phyloP scores from a whole-genome alignment of 2,888 invertebrate species.

The Melangyna quadrimaculata region DNA sequence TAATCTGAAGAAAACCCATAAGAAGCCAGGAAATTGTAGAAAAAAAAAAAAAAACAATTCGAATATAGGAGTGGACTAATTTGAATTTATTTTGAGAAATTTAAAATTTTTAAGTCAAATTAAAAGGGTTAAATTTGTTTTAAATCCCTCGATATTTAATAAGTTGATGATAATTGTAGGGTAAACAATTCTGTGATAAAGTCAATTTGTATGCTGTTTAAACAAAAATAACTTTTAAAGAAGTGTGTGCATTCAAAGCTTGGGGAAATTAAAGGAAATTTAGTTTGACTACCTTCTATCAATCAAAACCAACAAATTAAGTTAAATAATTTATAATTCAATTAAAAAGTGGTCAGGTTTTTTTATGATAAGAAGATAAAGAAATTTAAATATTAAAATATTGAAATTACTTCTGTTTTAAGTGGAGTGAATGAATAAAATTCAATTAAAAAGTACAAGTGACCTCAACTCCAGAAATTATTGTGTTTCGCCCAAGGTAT shows the following conservation, averaged over 20 bases:
- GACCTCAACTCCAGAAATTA: no score
- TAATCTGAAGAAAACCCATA: not conserved
- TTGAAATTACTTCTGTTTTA: no score
- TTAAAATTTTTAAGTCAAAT: not conserved
- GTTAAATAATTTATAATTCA: no score
- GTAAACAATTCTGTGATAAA: not conserved
- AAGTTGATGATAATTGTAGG: not conserved
- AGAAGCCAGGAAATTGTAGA: not conserved
- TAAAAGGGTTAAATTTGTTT: not conserved
- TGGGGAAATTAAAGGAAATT: not conserved
- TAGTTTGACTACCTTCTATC: no score
- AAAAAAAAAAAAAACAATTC: not conserved
- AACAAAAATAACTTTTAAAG: not conserved
- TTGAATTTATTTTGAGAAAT: conserved; percentile 15
- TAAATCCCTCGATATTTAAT: not conserved
- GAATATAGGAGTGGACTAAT: conserved; percentile 3
- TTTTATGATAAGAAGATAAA: no score
- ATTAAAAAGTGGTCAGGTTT: no score
- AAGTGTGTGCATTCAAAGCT: not conserved
- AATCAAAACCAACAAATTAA: no score
- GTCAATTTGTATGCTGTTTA: no score
- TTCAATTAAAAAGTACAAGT: no score
- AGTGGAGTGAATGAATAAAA: no score
- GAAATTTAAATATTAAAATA: no score
- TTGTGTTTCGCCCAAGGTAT: no score